Percentiles rank a stretch among this genome's conserved stretches.
Evolutionary conservation across 2,888 invertebrate species (phyloP).

Genomic region (Choreutis nemorana): DNA sequence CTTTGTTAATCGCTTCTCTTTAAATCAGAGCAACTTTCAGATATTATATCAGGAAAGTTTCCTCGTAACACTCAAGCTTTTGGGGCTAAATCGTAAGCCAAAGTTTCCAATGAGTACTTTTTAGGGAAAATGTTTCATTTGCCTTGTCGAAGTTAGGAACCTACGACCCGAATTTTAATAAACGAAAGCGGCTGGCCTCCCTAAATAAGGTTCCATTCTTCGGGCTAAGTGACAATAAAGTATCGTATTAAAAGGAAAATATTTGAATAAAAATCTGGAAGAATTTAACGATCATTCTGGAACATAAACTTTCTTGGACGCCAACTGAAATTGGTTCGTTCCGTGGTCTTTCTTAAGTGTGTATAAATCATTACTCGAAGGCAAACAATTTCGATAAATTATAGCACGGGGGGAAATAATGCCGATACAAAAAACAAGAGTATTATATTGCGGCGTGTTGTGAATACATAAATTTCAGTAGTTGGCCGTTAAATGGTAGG

Average conservation of each 20-base stretch:
- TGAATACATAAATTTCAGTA: too few relatives aligned
- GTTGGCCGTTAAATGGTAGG: too few relatives aligned
- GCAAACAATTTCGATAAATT: conserved; percentile 35
- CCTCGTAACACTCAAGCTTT: conserved; percentile 42
- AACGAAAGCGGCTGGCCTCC: conserved; percentile 18
- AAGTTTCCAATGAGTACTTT: conserved; percentile 29
- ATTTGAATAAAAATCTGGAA: too few relatives aligned
- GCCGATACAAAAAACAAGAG: conserved; percentile 22
- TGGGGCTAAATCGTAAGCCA: conserved; percentile 35
- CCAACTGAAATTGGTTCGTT: conserved; percentile 22
- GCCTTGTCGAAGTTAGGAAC: conserved; percentile 30
- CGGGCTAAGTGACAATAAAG: too few relatives aligned
- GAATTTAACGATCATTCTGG: too few relatives aligned
- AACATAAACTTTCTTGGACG: too few relatives aligned
- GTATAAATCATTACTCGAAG: conserved; percentile 34
- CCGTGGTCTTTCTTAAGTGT: conserved; percentile 20
- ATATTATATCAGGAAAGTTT: conserved; percentile 42
- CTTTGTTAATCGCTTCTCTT: conserved; percentile 33
- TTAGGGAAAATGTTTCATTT: conserved; percentile 29
- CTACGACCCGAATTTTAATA: conserved; percentile 43
- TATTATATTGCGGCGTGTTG: conserved; percentile 12
- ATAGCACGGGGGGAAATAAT: conserved; percentile 24
- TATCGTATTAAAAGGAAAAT: too few relatives aligned
- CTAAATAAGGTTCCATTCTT: too few relatives aligned
- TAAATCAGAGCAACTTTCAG: conserved; percentile 21